phyloP scores from a whole-genome alignment of 2,888 invertebrate species.

The Cantharis rustica region DNA sequence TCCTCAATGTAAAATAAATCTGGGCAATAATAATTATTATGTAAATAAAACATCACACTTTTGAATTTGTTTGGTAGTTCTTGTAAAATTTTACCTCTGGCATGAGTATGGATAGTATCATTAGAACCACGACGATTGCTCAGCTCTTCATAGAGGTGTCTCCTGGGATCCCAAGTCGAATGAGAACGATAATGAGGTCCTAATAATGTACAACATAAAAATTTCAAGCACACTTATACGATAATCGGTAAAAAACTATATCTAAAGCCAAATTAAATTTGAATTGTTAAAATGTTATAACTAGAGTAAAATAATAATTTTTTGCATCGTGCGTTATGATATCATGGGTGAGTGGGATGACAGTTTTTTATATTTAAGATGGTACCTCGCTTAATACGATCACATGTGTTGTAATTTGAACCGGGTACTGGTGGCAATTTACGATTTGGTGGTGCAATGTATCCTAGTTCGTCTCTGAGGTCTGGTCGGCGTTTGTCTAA shows the following conservation, averaged over 20 bases:
- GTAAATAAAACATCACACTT: not conserved
- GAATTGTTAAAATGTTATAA: not conserved
- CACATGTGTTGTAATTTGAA: constrained; percentile 92
- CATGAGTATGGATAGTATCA: constrained; percentile 66
- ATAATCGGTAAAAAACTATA: constrained; percentile 6
- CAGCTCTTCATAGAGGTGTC: constrained; percentile 89
- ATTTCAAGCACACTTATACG: constrained; percentile 34
- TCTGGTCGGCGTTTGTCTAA: constrained; percentile 83
- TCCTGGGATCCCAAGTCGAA: constrained; percentile 88
- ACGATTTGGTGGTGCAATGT: constrained; percentile 91
- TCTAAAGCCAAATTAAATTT: not conserved
- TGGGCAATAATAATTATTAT: not conserved
- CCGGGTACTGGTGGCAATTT: constrained; percentile 92
- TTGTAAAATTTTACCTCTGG: constrained; percentile 49
- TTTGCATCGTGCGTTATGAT: constrained; percentile 24
- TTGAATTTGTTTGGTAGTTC: not conserved
- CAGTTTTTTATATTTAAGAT: constrained; percentile 76
- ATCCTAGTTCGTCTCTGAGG: constrained; percentile 86
- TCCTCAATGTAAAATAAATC: not conserved
- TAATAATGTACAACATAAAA: constrained; percentile 42
- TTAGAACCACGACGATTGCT: constrained; percentile 73
- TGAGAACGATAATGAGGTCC: constrained; percentile 60
- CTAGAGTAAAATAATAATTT: not conserved
- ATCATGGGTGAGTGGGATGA: constrained; percentile 11
- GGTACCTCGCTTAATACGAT: constrained; percentile 91